A percentile compares a stretch with the other conserved stretches of the same genome.
Evolutionary conservation across 2,113 vertebrate species (phyloP).

Genomic region (Typhlomys cinereus): DNA sequence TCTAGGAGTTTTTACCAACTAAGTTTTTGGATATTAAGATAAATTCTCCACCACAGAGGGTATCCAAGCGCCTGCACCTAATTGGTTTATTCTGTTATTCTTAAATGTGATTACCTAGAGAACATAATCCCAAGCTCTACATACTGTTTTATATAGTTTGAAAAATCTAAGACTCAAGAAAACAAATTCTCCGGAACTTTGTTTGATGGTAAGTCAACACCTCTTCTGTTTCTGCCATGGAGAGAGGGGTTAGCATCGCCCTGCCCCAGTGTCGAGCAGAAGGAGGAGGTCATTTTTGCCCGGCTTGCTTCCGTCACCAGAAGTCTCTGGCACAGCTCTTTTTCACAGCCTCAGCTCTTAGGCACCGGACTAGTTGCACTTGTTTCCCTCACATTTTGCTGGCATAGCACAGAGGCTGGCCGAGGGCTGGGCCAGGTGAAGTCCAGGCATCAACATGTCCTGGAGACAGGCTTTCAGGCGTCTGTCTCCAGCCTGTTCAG

Average conservation of each 20-base stretch:
- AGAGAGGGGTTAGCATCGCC: background rate
- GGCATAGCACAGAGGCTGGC: background rate
- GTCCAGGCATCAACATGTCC: background rate
- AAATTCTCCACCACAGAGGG: background rate
- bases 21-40: background rate
- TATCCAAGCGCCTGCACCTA: background rate
- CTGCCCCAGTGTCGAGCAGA: background rate
- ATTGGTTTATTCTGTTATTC: background rate
- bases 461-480: background rate
- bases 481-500: background rate
- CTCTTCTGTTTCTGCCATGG: background rate
- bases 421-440: background rate
- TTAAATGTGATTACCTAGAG: background rate
- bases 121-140: background rate
- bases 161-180: background rate
- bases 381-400: background rate
- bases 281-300: background rate
- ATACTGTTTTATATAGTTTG: background rate
- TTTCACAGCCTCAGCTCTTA: background rate
- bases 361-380: rapidly evolving
- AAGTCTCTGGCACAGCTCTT: background rate
- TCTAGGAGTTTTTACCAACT: background rate
- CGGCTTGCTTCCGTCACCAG: background rate
- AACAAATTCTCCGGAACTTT: background rate
- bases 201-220: background rate